Conservation (phyloP, 2,113 vertebrate genomes). For the Onychorhynchus coronatus region DNA sequence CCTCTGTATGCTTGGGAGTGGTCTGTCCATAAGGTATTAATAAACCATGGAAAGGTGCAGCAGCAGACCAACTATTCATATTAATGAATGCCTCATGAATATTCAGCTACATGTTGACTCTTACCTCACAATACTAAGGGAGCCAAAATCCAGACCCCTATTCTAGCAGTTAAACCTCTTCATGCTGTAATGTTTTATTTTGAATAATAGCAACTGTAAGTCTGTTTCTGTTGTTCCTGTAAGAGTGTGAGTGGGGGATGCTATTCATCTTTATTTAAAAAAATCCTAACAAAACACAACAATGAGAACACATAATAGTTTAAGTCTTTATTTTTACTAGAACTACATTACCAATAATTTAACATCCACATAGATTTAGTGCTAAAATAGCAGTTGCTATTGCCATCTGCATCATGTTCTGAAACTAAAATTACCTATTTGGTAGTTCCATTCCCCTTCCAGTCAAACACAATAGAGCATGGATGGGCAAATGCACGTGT, state of each 20-base stretch:
- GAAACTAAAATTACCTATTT: conserved; percentile 28
- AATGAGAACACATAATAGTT: not conserved
- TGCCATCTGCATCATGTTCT: not conserved
- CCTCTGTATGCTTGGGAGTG: conserved; percentile 64
- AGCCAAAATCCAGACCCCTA: conserved; percentile 15
- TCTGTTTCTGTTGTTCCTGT: not conserved
- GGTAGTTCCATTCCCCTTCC: not conserved
- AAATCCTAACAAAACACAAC: not conserved
- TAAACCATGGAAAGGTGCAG: conserved; percentile 64
- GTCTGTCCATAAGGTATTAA: conserved; percentile 68
- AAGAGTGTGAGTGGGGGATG: not conserved
- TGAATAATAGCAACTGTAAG: not conserved
- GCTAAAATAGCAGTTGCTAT: conserved; percentile 15
- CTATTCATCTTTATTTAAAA: not conserved
- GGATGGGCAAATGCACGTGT: not conserved
- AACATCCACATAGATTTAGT: conserved; percentile 27
- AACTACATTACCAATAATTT: not conserved
- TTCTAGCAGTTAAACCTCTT: not conserved
- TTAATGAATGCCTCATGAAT: conserved; percentile 65
- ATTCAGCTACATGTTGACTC: conserved; percentile 53
- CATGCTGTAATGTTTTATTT: not conserved
- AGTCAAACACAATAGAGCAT: not conserved
- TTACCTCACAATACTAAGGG: conserved; percentile 16
- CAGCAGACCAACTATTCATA: conserved; percentile 57
- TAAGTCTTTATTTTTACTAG: not conserved